Evolutionary conservation across 2,113 vertebrate genomes (phyloP).

Genomic region (Copsychus sechellarum): DNA sequence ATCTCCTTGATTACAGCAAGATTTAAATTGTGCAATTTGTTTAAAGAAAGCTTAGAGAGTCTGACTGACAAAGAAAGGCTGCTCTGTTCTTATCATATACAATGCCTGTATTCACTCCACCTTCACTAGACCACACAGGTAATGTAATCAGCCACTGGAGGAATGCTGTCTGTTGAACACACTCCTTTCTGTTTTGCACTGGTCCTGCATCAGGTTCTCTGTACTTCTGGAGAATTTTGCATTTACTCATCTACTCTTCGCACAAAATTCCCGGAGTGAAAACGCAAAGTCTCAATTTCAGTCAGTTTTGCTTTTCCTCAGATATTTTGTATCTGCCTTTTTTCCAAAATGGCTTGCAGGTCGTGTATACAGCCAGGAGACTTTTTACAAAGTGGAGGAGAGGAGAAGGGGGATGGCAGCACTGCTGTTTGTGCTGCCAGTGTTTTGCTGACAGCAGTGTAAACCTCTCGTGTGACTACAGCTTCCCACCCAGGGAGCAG

Average conservation of each 20-base stretch:
- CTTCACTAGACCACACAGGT: conserved; percentile 42
- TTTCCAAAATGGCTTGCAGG: background rate
- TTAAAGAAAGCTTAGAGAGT: background rate
- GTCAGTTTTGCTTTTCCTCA: background rate
- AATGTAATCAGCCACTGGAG: background rate
- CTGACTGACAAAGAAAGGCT: conserved; percentile 26
- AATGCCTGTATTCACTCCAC: conserved; percentile 27
- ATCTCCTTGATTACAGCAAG: background rate
- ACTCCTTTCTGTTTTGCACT: background rate
- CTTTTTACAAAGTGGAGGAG: background rate
- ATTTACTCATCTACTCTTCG: background rate
- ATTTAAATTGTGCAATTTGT: background rate
- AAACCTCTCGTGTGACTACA: background rate
- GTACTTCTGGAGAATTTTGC: background rate
- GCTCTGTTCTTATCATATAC: conserved; percentile 10
- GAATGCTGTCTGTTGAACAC: background rate
- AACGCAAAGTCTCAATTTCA: background rate
- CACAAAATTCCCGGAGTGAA: background rate
- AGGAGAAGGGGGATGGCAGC: background rate
- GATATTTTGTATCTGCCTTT: background rate
- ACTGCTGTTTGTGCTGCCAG: background rate
- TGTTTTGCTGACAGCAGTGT: background rate
- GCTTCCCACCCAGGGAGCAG: background rate
- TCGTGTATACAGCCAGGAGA: background rate
- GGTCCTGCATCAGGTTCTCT: background rate